A percentile compares a stretch with the other conserved stretches of the same genome.
Evolutionary conservation across 1,140 invertebrate genomes (phyloP).

Genomic region (Nasonia vitripennis): DNA sequence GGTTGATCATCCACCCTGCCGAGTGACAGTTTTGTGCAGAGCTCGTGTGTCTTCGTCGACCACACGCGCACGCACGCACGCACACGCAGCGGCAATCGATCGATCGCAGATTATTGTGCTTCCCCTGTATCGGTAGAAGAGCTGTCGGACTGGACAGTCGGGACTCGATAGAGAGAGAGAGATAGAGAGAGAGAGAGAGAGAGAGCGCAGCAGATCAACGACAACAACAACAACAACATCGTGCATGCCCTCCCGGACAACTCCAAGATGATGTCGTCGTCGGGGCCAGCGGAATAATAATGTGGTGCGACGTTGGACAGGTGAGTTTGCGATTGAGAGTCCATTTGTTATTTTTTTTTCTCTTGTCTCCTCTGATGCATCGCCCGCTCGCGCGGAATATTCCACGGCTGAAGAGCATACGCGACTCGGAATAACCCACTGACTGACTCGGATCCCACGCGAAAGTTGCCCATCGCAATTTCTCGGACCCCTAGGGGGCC

Average conservation of each 20-base stretch:
- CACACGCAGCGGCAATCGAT: neutral
- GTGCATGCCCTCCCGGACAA: conserved; percentile 67
- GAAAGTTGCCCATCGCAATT: neutral
- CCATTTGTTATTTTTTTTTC: neutral
- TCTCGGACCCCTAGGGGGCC: neutral
- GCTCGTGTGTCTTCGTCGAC: neutral
- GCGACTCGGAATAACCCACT: neutral
- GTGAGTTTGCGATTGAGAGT: conserved; percentile 63
- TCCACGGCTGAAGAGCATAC: neutral
- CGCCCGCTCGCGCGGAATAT: neutral
- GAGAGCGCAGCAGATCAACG: neutral
- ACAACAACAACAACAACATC: neutral
- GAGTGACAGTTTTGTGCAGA: no score
- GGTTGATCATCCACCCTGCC: neutral
- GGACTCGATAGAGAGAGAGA: no score
- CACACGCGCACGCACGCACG: no score
- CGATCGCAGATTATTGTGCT: no score
- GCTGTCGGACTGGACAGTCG: neutral
- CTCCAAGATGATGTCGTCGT: conserved; percentile 73
- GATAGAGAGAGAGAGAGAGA: no score
- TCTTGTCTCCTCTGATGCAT: neutral
- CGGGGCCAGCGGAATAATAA: conserved; percentile 73
- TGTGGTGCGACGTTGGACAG: conserved; percentile 75
- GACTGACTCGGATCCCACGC: neutral
- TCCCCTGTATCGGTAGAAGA: neutral